Evolutionary conservation across 2,888 invertebrate genomes (phyloP).

Genomic region (Bruchidius siliquastri): DNA sequence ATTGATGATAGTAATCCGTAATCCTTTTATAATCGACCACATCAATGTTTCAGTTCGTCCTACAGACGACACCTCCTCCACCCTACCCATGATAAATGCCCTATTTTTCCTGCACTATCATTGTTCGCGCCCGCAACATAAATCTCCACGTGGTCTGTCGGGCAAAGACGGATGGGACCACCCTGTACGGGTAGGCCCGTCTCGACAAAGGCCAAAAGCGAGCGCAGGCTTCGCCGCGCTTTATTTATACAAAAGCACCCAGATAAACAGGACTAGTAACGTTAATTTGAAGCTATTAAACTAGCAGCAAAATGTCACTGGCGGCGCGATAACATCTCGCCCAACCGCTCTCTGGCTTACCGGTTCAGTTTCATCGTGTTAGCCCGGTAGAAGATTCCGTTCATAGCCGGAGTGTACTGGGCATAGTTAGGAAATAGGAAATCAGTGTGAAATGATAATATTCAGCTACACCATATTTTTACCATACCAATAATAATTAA

Average conservation of each 20-base stretch:
- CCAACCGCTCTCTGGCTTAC: constrained; percentile 3
- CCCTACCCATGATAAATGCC: too few relatives aligned
- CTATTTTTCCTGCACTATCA: not conserved
- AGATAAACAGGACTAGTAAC: constrained; percentile 39
- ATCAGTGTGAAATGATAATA: too few relatives aligned
- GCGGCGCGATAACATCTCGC: constrained; percentile 27
- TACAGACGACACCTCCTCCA: not conserved
- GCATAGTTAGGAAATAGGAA: too few relatives aligned
- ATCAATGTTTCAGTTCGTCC: not conserved
- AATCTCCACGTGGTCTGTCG: not conserved
- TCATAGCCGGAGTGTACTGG: too few relatives aligned
- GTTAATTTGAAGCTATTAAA: constrained; percentile 42
- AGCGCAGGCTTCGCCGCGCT: constrained; percentile 18
- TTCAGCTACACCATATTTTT: too few relatives aligned
- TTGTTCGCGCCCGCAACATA: not conserved
- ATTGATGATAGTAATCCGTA: too few relatives aligned
- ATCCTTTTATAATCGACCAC: too few relatives aligned
- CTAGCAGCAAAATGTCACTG: constrained; percentile 39
- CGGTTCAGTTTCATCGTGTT: not conserved
- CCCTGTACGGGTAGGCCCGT: not conserved
- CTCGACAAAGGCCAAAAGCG: not conserved
- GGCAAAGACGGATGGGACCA: not conserved
- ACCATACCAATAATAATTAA: too few relatives aligned
- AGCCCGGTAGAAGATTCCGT: too few relatives aligned
- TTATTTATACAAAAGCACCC: constrained; percentile 26